Base-by-base conservation (phyloP, 2,113 vertebrate genomes). In the Copsychus sechellarum region DNA sequence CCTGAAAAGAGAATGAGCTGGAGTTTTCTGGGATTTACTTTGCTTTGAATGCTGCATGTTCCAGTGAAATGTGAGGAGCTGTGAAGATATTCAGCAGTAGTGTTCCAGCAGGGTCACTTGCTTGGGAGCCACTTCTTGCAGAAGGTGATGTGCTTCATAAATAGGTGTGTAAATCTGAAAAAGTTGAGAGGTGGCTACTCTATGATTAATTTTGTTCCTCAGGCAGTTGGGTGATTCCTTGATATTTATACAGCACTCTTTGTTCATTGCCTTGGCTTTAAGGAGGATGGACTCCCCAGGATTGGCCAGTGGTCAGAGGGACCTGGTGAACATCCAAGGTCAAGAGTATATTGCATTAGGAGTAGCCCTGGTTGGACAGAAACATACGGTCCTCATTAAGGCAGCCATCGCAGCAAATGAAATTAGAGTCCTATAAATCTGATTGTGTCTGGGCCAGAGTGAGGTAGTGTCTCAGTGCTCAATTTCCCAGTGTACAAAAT, bases 391-490 rank as follows among this genome's bases (percentile, higher is more conserved):
- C 57, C 87, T 97, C 95, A 97, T 97, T 96, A 98, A 90, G 94
- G 90, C 88, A 86, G 92, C 82, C 92, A 93, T 92, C 54, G 60
- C 43, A 97, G 92, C 96, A 98, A 98, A 98, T 96, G 90, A 97
- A 98, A 98, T 98, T 98, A 98, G 90, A 97, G 92, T 91, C 92
- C 91, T 26, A 95, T 97, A 96, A 97, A 97, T 96, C 94, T 96
- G 96, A 97, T 97, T 93, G 93, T 97, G 97, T 97, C 97, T 96
- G 93, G 91, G 94, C 90, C 96, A 86, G 97, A 98, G 97, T 96
- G 96, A 98, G 96, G 96, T 96, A 97, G 97, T 93, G 98, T 98
- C 98, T 98, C 96, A 81, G 85, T 96, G 95, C 95, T 97, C 97
- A 91, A 97, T 98, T 97, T 98, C 96, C 92, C 95, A 81, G 86